Conservation (phyloP, 2,888 invertebrate genomes). For the Epinotia demarniana region DNA sequence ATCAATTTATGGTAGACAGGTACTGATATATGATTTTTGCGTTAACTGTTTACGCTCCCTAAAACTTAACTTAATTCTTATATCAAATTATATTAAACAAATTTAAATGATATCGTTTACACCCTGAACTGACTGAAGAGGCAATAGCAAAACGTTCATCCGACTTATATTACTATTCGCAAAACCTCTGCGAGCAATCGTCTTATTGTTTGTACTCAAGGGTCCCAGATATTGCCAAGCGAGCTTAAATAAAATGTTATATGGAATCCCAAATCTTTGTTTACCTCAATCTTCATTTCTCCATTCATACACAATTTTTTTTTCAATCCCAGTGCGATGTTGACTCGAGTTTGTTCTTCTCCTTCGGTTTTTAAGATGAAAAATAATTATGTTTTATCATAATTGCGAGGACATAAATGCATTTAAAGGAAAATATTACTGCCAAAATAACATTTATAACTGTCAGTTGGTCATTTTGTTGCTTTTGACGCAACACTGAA, state of each 20-base stretch:
- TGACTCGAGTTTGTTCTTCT: no score
- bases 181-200: constrained; percentile 12
- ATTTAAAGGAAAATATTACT: no score
- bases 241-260: constrained; percentile 27
- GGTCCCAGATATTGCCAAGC: constrained; percentile 17
- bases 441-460: not conserved
- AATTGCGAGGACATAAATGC: no score
- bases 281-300: constrained; percentile 7
- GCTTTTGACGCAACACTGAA: not conserved
- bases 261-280: constrained; percentile 26
- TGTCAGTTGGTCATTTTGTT: not conserved
- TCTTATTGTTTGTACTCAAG: not conserved
- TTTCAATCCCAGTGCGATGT: no score
- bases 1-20: no score
- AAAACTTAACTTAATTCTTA: no score
- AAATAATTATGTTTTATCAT: no score
- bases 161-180: constrained; percentile 19
- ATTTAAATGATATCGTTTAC: not conserved
- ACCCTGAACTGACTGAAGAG: constrained; percentile 1
- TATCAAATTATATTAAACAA: not conserved
- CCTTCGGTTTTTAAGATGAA: no score
- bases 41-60: no score
- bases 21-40: no score
- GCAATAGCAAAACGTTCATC: constrained; percentile 16
- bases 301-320: no score